phyloP scores from a whole-genome alignment of 2,113 vertebrate genomes.

The Pachycephala philippinensis region DNA sequence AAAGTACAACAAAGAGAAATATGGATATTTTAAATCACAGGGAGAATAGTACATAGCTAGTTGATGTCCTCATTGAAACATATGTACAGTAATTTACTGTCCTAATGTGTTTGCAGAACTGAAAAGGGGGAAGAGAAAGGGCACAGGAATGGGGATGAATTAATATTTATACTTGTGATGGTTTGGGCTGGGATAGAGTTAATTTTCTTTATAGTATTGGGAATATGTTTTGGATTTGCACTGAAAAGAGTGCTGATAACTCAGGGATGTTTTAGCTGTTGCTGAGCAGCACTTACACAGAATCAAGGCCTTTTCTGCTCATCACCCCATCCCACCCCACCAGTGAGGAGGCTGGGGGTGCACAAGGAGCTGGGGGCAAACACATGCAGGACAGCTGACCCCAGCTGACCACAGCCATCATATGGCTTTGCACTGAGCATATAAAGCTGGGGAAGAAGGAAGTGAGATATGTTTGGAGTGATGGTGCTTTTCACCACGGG shows the following conservation, averaged over 20 bases:
- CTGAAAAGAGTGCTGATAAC: not conserved
- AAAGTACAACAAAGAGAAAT: not conserved
- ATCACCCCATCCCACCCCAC: not conserved
- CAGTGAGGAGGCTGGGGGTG: not conserved
- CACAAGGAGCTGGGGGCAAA: not conserved
- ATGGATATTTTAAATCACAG: not conserved
- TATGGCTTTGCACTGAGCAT: not conserved
- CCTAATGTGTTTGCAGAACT: not conserved
- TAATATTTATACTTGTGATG: not conserved
- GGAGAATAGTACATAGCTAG: not conserved
- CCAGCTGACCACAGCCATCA: not conserved
- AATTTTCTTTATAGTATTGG: not conserved
- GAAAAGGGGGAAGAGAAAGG: fast-evolving
- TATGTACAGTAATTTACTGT: not conserved
- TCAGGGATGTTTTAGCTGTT: too few relatives aligned
- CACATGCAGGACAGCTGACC: not conserved
- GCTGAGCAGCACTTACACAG: not conserved
- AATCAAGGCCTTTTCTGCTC: not conserved
- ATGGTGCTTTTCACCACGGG: not conserved
- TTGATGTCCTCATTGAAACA: not conserved
- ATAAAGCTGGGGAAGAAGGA: not conserved
- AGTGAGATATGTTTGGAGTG: not conserved
- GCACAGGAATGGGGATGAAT: fast-evolving
- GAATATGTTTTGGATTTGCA: not conserved
- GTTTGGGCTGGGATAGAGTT: not conserved